Base-by-base conservation (phyloP, 1,140 invertebrate genomes). In the Camponotus floridanus region DNA sequence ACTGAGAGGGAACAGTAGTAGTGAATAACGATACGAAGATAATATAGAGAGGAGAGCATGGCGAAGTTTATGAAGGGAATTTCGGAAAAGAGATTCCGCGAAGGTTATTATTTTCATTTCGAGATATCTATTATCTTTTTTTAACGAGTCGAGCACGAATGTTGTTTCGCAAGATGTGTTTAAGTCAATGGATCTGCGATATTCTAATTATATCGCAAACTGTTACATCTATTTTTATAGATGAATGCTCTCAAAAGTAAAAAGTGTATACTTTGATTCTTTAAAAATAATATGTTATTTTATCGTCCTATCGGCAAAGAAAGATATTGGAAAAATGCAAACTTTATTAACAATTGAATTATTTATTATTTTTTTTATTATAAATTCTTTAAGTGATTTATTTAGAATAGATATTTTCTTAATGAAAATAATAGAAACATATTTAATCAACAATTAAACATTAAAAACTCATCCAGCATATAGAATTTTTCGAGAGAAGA, bases 21-120 rank as follows among this genome's bases (percentile, higher is more conserved):
- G 71, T 86, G 88, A 94, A 93, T 89, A 91, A 81, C 86, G 92
- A 93, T 93, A 87, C 87, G 80, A 89, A 91, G 91, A 93, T 92
- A 94, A 90, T 67, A 76, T 74, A 88, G 86, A 90, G 70, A 64
- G 57, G 80, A 71, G 81, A 91, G 89, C 86, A 51, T 42, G 59
- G 51, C 48, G 42, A 76, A 76, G 85, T 87, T 89, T 90, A 90
- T 18, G 85, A 84, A 74, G 74, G 74, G 59, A 71, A 67, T 84
- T 79, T 89, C 73, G 57, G 21, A 42, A 65, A 79, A 76, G 73
- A 74, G 71, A 87, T 88, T 73, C 70, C n/a, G 57, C 73, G 70
- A 15, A 57, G 15, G 21, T 0, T 71, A 45, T 71, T 59, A 42
- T 61, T 83, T 18, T 42, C 65, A 8, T 39, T 18, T 9, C 55